These are phyloP conservation scores for Onthophagus sagittarius DNA, from an alignment of 2,888 invertebrate genomes.

Conservation along the genomic window DNA sequence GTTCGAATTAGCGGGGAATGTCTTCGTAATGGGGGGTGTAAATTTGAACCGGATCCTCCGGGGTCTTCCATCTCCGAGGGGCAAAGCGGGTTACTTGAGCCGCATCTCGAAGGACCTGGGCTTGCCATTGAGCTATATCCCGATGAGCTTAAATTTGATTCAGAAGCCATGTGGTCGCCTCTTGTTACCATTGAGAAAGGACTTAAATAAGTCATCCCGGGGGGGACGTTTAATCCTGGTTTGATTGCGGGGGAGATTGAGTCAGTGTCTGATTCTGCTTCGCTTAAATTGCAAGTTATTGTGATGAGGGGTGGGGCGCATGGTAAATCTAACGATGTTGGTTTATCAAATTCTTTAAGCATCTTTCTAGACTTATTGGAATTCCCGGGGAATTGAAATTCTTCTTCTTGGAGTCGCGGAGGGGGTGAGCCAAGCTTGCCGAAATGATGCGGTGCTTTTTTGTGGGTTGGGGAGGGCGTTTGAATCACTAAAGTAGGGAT, in stretches of 20 bases:
- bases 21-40: constrained; percentile 45
- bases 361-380: constrained; percentile 47
- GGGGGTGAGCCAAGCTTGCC: constrained; percentile 57
- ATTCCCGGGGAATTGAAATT: constrained; percentile 38
- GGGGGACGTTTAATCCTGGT: constrained; percentile 48
- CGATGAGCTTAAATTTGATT: constrained; percentile 79
- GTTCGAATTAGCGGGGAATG: constrained; percentile 62
- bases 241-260: constrained; percentile 59
- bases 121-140: constrained; percentile 85
- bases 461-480: constrained; percentile 66
- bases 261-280: constrained; percentile 70
- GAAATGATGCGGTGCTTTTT: constrained; percentile 47
- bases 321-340: constrained; percentile 59
- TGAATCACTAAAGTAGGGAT: constrained; percentile 65
- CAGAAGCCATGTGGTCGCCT: constrained; percentile 73
- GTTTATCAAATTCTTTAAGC: constrained; percentile 61
- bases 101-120: constrained; percentile 77
- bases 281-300: constrained; percentile 71
- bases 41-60: constrained; percentile 49
- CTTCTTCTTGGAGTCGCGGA: constrained; percentile 47
- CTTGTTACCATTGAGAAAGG: constrained; percentile 72
- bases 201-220: constrained; percentile 69
- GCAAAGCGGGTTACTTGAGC: constrained; percentile 75
- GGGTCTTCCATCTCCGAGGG: constrained; percentile 73
- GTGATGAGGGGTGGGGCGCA: constrained; percentile 67